Evolutionary conservation across 2,797 vertebrate genomes (phyloP).

Genomic region (Hyperoplus lanceolatus): DNA sequence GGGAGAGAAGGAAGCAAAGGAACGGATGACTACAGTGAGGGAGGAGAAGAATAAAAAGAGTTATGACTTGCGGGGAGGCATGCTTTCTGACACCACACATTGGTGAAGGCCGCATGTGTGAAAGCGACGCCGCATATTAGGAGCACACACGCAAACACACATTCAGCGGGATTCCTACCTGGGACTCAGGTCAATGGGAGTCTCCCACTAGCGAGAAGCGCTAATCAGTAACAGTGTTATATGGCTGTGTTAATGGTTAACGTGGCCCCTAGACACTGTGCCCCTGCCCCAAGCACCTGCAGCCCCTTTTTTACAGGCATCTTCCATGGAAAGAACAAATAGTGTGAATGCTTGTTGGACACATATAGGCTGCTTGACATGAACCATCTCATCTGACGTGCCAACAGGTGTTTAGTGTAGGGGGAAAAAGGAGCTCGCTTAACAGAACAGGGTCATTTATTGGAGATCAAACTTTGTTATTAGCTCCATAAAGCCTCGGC

Average conservation of each 20-base stretch:
- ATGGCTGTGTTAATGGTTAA: constrained; percentile 87
- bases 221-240: constrained; percentile 89
- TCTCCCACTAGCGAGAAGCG: constrained; percentile 73
- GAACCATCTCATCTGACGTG: constrained; percentile 48
- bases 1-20: constrained; percentile 53
- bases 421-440: background rate
- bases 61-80: constrained; percentile 53
- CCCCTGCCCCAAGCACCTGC: constrained; percentile 79
- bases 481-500: constrained; percentile 43
- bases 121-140: constrained; percentile 34
- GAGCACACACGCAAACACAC: constrained; percentile 62
- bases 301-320: constrained; percentile 80
- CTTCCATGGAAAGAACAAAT: constrained; percentile 75
- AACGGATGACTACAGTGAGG: constrained; percentile 56
- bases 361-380: constrained; percentile 42
- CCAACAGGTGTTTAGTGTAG: constrained; percentile 55
- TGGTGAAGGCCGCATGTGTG: constrained; percentile 34
- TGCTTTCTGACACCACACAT: constrained; percentile 32
- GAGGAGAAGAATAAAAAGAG: constrained; percentile 36
- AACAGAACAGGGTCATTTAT: constrained; percentile 35
- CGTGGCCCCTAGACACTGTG: constrained; percentile 73
- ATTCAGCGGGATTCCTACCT: constrained; percentile 77
- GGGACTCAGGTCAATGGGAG: constrained; percentile 78
- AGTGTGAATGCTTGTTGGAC: constrained; percentile 75
- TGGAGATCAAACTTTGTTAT: constrained; percentile 30